These are phyloP conservation scores for Riparia riparia DNA, from an alignment of 2,113 vertebrate species.

Conservation along the genomic window DNA sequence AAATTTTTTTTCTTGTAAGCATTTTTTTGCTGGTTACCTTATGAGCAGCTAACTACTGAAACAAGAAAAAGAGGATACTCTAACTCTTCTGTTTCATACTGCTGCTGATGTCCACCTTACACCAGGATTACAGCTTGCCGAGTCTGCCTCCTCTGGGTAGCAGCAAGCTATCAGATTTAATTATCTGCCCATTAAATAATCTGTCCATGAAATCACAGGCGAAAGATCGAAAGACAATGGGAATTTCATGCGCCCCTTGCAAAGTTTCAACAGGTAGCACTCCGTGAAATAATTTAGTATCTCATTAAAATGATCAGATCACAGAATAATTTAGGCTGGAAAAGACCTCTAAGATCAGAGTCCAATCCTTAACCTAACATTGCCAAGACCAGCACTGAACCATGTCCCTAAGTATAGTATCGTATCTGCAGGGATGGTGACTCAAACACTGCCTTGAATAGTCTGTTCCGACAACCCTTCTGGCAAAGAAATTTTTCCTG, in stretches of 20 bases:
- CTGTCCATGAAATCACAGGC: background rate
- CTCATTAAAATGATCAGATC: background rate
- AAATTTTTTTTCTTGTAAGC: background rate
- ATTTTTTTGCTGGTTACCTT: background rate
- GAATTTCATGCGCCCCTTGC: background rate
- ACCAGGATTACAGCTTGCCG: background rate
- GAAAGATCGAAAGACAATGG: background rate
- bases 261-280: background rate
- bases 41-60: background rate
- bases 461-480: background rate
- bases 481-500: background rate
- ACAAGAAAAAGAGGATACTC: background rate
- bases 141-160: background rate
- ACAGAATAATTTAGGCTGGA: background rate
- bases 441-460: background rate
- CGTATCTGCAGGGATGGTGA: background rate
- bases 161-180: background rate
- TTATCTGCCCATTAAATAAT: background rate
- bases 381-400: background rate
- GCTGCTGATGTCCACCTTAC: background rate
- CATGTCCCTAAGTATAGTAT: background rate
- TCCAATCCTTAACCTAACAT: background rate
- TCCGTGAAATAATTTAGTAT: background rate
- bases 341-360: background rate
- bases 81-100: background rate